A percentile compares a stretch with the other conserved stretches of the same genome.
phyloP scores from a whole-genome alignment of 2,797 vertebrate species.

The Pteronotus mesoamericanus region DNA sequence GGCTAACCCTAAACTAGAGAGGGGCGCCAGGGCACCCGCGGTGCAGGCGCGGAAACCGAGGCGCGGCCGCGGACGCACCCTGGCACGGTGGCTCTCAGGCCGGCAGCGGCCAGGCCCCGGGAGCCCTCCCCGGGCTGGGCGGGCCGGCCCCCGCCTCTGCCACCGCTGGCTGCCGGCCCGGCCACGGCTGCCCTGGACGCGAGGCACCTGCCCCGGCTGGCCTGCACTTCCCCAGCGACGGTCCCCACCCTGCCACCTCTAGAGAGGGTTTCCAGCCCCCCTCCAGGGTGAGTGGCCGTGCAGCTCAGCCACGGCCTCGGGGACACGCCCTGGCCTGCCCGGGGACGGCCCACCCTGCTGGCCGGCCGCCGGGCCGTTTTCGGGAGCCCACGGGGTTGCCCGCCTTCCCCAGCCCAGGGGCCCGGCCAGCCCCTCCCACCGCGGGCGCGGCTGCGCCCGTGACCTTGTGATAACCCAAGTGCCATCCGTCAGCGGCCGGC shows the following conservation, averaged over 20 bases:
- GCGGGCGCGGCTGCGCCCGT: constrained; percentile 83
- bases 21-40: too few relatives aligned
- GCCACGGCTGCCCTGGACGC: rapidly evolving
- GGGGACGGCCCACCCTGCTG: rapidly evolving
- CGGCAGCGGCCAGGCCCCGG: rapidly evolving
- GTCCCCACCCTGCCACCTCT: rapidly evolving
- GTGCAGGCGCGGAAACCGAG: too few relatives aligned
- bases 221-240: rapidly evolving
- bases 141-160: rapidly evolving
- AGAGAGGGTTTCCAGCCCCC: rapidly evolving
- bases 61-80: too few relatives aligned
- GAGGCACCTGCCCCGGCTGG: not conserved
- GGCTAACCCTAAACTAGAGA: too few relatives aligned
- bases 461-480: constrained; percentile 95
- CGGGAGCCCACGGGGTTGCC: not conserved
- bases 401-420: not conserved
- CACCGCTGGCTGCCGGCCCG: rapidly evolving
- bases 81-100: too few relatives aligned
- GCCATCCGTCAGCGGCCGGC: constrained; percentile 93
- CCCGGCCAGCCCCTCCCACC: not conserved
- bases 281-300: rapidly evolving
- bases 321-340: rapidly evolving
- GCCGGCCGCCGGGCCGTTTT: not conserved
- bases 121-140: not conserved
- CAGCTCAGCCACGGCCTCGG: not conserved